Base-by-base conservation (phyloP, 2,888 invertebrate species). In the Entomobrya multifasciata region DNA sequence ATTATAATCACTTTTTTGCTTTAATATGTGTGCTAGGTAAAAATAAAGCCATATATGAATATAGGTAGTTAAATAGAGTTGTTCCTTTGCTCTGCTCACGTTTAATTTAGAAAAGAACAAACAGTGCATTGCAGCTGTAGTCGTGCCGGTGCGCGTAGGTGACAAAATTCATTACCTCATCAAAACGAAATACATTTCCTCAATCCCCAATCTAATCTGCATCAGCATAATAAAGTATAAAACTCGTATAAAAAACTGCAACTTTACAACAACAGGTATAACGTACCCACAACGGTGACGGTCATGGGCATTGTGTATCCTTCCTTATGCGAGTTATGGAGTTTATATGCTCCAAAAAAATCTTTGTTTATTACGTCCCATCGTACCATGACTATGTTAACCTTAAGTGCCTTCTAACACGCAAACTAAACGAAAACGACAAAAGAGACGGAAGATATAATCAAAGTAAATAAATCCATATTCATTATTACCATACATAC, bases 381-480 rank as follows among this genome's bases (percentile, higher is more conserved):
- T 41, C 36, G 41, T 20, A 13, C 11, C 41, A 22, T 11, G 2
- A 49, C 65, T 5, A 47, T 49, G 47, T 47, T 65, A 17, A 22
- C 60, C 52, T 52, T 57, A 70, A 81, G 52, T 81, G 55, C 57
- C 70, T 55, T 36, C 15, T n/a, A 55, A n/a, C 81, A 81, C 70
- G 81, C 81, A 65, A 79, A 25, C 49, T 2, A 70, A 47, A 52
- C 60, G 8, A 27, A 55, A 41, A 11, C 60, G 30, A 60, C 25
- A 60, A 11, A 27, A 27, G 15, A 76, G 17, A 55, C n/a, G n/a
- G 67, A 15, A 55, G 81, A 81, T 81, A 81, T 55, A 44, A 81
- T 81, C 81, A 70, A 22, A 57, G 81, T 25, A 81, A 70, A 81
- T 81, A 70, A 81, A 81, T 67, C 70, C 27, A 41, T 22, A 70